Evolutionary conservation across 2,888 invertebrate species (phyloP), one percentile per base, ranked within the genome.

Genomic region (Pycnomerus fuliginosus): DNA sequence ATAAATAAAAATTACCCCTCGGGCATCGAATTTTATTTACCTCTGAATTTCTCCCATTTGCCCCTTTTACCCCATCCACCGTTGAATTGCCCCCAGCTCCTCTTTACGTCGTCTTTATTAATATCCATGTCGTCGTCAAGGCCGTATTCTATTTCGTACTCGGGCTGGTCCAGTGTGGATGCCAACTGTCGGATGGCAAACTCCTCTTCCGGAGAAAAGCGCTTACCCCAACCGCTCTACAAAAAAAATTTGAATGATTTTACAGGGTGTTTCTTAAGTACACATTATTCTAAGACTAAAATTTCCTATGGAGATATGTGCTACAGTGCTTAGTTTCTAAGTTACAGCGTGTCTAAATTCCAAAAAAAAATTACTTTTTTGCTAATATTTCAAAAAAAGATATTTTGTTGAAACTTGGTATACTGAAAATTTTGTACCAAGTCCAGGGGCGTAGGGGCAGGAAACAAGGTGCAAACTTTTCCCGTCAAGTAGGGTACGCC

Each of bases 21-120:
- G n/a, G n/a, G n/a, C n/a, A n/a, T n/a, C n/a, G n/a, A n/a, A n/a
- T n/a, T n/a, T n/a, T 12, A 25, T 10, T 54, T 53, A 77, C 78
- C 80, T 65, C 76, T 69, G 58, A 79, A 78, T 63, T 77, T 79
- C 46, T 76, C 77, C 80, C 80, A 80, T 50, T 74, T 70, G 3
- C 82, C 79, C 42, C 85, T 75, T 71, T 87, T 87, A 59, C 86
- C 87, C 86, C 86, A 87, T 11, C 83, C 81, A n/a, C 64, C 83
- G 64, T 81, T 81, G 65, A 85, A 77, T 28, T 80, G 78, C 36
- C 79, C 80, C 86, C 86, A 86, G 32, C 80, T 80, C 43, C 82
- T 76, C 69, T 85, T 85, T 55, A 82, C 76, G 50, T 71, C 70
- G 27, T 71, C 59, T n/a, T n/a, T n/a, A 16, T 55, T 60, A 20